Base-by-base conservation (phyloP, 2,113 vertebrate species). In the Nesogale talazaci region DNA sequence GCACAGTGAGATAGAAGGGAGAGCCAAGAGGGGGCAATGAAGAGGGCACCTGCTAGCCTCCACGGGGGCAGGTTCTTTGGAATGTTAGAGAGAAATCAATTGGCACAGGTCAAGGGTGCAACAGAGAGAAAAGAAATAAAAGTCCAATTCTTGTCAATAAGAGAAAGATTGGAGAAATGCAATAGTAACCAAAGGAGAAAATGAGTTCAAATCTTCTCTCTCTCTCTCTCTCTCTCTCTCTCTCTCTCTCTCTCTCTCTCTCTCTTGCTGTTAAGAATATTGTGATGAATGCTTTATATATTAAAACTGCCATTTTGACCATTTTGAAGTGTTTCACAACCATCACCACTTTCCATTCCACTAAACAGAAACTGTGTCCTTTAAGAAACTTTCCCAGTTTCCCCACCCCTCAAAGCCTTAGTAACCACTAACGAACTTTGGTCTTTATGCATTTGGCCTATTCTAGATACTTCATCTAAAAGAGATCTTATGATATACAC, bases 1-100 rank as follows among this genome's bases (percentile, higher is more conserved):
- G 11, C 72, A 75, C 31, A 90, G 34, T 36, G 65, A 5, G 52
- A 23, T 63, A 25, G 61, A 19, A 4, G 65, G 59, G 31, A 57
- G 61, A 74, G 46, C 10, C 69, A 29, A 7, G 8, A 23, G 17
- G 12, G 40, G 42, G 59, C 20, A 42, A 10, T 29, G 29, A 65
- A 77, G 27, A 83, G 36, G 20, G 22, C 27, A 25, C 27, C 67
- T 63, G 31, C 38, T 31, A 75, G 22, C 46, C 46, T 65, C 34
- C 38, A 25, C n/a, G n/a, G 27, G 57, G 17, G 2, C 14, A 8
- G 79, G 2, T 57, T 42, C 36, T 67, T 38, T 69, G n/a, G 63
- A 90, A 10, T 20, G 59, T 29, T 29, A 8, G 27, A 75, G 42
- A 91, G 72, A 90, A 93, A 80, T 75, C 89, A 29, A 20, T 83